Conservation (phyloP, 2,888 invertebrate genomes). For the Apodemia hepburni region DNA sequence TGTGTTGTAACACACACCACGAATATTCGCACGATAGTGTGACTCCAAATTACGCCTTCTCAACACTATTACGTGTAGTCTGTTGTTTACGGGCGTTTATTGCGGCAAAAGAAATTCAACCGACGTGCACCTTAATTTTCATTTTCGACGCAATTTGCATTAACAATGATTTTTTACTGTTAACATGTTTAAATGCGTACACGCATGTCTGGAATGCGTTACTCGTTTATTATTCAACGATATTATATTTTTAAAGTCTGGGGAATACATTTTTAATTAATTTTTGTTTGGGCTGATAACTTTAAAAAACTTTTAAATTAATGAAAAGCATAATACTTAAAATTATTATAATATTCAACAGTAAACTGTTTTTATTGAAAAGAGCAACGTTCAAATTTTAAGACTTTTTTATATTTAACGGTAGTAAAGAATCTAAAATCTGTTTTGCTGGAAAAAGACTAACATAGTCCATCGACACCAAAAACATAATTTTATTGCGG, state of each 20-base stretch:
- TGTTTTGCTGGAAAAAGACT: too few species aligned
- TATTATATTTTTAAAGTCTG: slow-evolving; percentile 5
- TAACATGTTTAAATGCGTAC: slow-evolving; percentile 53
- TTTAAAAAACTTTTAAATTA: neutral
- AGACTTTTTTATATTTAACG: too few species aligned
- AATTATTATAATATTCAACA: too few species aligned
- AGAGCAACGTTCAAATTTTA: too few species aligned
- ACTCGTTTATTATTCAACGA: slow-evolving; percentile 49
- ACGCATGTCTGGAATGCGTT: slow-evolving; percentile 62
- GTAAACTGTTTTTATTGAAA: too few species aligned
- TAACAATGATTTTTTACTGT: slow-evolving; percentile 55
- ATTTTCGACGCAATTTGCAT: slow-evolving; percentile 69
- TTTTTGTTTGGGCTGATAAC: neutral
- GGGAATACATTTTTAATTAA: neutral
- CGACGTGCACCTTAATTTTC: slow-evolving; percentile 45
- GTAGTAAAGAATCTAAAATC: too few species aligned
- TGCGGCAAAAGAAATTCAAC: neutral
- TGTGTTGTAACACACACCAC: too few species aligned
- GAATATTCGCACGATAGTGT: too few species aligned
- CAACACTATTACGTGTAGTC: too few species aligned
- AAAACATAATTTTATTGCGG: too few species aligned
- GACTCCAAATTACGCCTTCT: too few species aligned
- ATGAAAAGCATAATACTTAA: neutral
- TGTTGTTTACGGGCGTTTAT: too few species aligned
- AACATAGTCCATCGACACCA: neutral